phyloP scores from a whole-genome alignment of 92 coral and sea anemone species.

The Pocillopora meandrina region DNA sequence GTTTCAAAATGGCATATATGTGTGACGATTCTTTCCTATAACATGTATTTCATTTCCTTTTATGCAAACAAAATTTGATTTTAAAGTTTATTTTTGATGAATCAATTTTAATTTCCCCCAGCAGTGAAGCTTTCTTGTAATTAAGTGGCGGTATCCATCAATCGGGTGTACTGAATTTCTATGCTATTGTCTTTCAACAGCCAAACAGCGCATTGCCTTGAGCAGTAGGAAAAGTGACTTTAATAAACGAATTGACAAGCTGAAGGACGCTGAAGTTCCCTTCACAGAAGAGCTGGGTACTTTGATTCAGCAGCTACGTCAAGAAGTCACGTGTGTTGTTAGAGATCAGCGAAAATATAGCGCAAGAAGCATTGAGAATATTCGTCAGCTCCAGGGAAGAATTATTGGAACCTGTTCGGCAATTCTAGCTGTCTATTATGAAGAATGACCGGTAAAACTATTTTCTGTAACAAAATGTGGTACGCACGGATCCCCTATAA shows the following conservation, averaged over 20 bases:
- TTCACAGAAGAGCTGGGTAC: slow-evolving; percentile 46
- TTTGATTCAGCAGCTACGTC: slow-evolving; percentile 53
- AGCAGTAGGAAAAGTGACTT: slow-evolving; percentile 67
- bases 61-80: no score
- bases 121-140: not conserved
- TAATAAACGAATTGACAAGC: slow-evolving; percentile 27
- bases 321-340: slow-evolving; percentile 66
- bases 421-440: slow-evolving; percentile 69
- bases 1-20: no score
- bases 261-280: slow-evolving; percentile 66
- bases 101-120: no score
- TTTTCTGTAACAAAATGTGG: no score
- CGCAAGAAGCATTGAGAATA: slow-evolving; percentile 75
- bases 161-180: not conserved
- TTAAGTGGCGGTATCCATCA: not conserved
- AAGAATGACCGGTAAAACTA: slow-evolving; percentile 36
- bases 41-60: no score
- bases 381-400: slow-evolving; percentile 78
- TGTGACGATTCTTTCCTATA: no score
- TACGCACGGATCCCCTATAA: no score
- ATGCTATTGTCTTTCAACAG: slow-evolving; percentile 28
- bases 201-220: slow-evolving; percentile 55
- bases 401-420: slow-evolving; percentile 85
- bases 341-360: slow-evolving; percentile 86
- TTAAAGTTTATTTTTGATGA: no score